A percentile compares a stretch with the other conserved stretches of the same genome.
Evolutionary conservation across 2,888 invertebrate genomes (phyloP).

Genomic region (Chloromyia formosa): DNA sequence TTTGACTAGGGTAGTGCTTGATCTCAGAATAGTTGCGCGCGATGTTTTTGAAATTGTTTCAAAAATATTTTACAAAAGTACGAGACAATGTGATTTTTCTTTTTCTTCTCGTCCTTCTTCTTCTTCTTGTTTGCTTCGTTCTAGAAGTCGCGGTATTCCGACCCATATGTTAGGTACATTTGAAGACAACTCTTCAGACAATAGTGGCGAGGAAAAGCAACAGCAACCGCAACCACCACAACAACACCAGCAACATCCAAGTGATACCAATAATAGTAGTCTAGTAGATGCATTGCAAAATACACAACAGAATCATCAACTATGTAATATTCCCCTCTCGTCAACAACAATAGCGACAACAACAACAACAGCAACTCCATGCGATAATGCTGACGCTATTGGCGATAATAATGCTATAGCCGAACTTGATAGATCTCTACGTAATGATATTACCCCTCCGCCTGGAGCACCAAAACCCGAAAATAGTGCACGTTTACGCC

Average conservation of each 20-base stretch:
- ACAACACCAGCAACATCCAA: constrained; percentile 38
- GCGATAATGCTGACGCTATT: background rate
- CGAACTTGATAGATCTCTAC: constrained; percentile 52
- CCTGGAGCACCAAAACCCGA: constrained; percentile 63
- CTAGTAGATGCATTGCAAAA: constrained; percentile 10
- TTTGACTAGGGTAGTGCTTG: too few species aligned
- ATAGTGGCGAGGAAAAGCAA: constrained; percentile 55
- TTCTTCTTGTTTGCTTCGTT: too few species aligned
- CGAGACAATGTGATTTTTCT: too few species aligned
- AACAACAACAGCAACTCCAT: background rate
- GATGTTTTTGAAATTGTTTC: too few species aligned
- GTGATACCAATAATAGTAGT: constrained; percentile 24
- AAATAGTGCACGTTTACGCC: constrained; percentile 62
- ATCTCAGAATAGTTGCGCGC: too few species aligned
- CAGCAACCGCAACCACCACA: constrained; percentile 41
- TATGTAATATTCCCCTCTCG: background rate
- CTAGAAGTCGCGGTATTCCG: constrained; percentile 65
- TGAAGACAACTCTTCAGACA: constrained; percentile 59
- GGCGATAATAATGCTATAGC: background rate
- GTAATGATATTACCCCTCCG: constrained; percentile 61
- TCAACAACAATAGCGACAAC: constrained; percentile 33
- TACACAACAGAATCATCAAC: constrained; percentile 5
- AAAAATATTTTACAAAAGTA: too few species aligned
- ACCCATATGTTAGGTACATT: constrained; percentile 63
- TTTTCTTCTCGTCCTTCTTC: too few species aligned